Conservation (phyloP, 2,113 vertebrate genomes). For the Nanorana parkeri region DNA sequence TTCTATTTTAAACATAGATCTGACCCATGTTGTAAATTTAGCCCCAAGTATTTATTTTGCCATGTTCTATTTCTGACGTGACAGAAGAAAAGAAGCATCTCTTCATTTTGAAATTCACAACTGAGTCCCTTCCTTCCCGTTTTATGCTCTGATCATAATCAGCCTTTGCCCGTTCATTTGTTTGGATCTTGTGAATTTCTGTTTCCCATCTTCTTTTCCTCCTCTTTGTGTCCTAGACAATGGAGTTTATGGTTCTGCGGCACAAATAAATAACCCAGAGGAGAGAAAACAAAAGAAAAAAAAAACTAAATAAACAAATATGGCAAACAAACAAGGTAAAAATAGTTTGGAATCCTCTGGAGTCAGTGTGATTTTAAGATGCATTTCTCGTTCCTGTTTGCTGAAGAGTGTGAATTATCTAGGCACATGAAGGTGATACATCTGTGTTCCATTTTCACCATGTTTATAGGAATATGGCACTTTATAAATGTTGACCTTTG, state of each 20-base stretch:
- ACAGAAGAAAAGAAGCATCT: background rate
- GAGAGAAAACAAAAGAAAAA: constrained; percentile 4
- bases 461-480: background rate
- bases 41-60: no score
- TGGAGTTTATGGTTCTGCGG: constrained; percentile 22
- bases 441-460: background rate
- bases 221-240: constrained; percentile 53
- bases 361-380: background rate
- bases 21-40: no score
- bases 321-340: constrained; percentile 46
- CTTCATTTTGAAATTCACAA: constrained; percentile 17
- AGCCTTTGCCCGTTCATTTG: constrained; percentile 28
- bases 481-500: no score
- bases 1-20: no score
- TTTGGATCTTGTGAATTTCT: constrained; percentile 31
- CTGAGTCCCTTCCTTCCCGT: constrained; percentile 21
- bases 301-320: constrained; percentile 48
- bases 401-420: constrained; percentile 12
- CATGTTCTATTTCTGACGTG: no score
- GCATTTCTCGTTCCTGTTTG: constrained; percentile 7
- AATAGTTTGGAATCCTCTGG: constrained; percentile 29
- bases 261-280: constrained; percentile 47
- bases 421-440: background rate
- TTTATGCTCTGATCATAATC: constrained; percentile 38
- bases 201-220: constrained; percentile 57